Evolutionary conservation across 1,140 invertebrate species (phyloP).

Genomic region (Stegodyphus mimosarum): DNA sequence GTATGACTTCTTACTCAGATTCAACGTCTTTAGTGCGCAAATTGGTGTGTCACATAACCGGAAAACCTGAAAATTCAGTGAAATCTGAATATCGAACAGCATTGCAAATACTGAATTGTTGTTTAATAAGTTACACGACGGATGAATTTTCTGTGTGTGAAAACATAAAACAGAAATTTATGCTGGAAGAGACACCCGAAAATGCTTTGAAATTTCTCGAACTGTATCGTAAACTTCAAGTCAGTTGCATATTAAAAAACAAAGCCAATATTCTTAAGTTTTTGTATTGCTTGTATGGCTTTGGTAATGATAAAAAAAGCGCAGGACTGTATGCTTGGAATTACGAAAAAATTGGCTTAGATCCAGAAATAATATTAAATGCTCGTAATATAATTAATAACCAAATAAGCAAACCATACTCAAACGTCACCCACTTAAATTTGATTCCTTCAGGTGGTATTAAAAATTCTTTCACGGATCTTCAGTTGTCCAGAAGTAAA

Average conservation of each 20-base stretch:
- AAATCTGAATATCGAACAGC: conserved; percentile 24
- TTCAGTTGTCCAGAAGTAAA: background rate
- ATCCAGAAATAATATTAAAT: conserved; percentile 20
- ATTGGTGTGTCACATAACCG: conserved; percentile 26
- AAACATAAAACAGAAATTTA: conserved; percentile 55
- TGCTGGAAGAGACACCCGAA: conserved; percentile 21
- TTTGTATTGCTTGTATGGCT: conserved; percentile 21
- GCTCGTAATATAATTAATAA: conserved; percentile 36
- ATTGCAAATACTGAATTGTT: conserved; percentile 19
- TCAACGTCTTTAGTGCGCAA: conserved; percentile 21
- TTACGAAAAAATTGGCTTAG: conserved; percentile 1
- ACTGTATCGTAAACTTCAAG: conserved; percentile 50
- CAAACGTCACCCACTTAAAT: background rate
- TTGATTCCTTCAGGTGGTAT: conserved; percentile 27
- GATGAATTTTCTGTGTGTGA: conserved; percentile 54
- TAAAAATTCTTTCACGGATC: background rate
- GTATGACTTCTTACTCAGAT: conserved; percentile 23
- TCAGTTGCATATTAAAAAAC: conserved; percentile 36
- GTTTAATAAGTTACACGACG: conserved; percentile 3
- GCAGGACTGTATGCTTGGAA: background rate
- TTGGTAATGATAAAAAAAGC: background rate
- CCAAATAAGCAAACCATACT: conserved; percentile 25
- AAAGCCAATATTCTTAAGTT: conserved; percentile 23
- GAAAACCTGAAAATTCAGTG: conserved; percentile 17
- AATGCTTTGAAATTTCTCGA: conserved; percentile 50